Evolutionary conservation across 2,113 vertebrate species (phyloP).

Genomic region (Saimiri boliviensis): DNA sequence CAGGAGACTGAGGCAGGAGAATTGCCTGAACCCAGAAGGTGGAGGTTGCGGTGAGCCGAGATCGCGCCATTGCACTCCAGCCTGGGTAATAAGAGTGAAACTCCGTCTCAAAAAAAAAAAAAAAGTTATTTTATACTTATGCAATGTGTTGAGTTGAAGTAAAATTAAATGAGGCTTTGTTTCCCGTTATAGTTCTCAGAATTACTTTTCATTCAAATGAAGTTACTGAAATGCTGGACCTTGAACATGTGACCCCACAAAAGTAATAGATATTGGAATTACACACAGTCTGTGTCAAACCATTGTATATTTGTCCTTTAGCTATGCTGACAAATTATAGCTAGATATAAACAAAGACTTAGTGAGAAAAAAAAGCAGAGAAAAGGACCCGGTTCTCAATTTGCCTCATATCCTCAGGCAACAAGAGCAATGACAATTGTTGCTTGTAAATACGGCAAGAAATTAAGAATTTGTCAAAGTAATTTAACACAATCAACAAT

Average conservation of each 20-base stretch:
- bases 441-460: background rate
- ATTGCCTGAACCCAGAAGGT: too few species aligned
- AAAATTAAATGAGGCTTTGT: background rate
- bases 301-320: background rate
- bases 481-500: background rate
- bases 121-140: background rate
- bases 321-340: background rate
- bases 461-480: background rate
- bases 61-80: too few species aligned
- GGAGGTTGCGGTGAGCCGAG: too few species aligned
- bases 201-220: background rate
- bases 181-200: background rate
- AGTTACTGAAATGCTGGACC: background rate
- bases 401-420: background rate
- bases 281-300: background rate
- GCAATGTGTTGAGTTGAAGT: background rate
- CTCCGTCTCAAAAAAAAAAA: too few species aligned
- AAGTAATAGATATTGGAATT: background rate
- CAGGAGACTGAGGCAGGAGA: too few species aligned
- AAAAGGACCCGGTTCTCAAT: background rate
- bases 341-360: background rate
- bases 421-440: background rate
- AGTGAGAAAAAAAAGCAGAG: background rate
- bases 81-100: too few species aligned
- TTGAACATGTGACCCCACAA: background rate